phyloP scores from a whole-genome alignment of 37 sponge, comb jelly and placozoan species.

The Beroe ovata region DNA sequence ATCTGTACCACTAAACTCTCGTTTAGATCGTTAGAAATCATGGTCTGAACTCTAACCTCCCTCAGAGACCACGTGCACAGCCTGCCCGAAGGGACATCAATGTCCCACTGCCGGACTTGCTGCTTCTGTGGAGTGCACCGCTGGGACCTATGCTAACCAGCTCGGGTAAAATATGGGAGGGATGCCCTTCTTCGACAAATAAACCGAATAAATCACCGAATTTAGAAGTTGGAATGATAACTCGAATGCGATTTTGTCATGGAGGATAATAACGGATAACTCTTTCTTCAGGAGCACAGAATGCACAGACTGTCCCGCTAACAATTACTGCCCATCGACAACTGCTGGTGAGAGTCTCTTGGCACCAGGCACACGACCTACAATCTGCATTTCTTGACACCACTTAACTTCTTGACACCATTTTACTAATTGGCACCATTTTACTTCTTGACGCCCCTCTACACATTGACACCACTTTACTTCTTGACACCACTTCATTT shows the following conservation, averaged over 20 bases:
- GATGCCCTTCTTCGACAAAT: no score
- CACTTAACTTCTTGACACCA: background rate
- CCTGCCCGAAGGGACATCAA: background rate
- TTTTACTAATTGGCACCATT: background rate
- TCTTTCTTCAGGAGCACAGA: background rate
- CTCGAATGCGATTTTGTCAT: no score
- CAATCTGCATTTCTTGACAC: no score
- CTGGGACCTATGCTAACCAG: background rate
- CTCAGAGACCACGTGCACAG: background rate
- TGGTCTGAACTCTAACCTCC: background rate
- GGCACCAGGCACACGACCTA: no score
- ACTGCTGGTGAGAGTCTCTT: background rate
- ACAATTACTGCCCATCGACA: background rate
- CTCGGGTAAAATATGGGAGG: no score
- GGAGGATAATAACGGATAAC: no score
- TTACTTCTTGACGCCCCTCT: no score
- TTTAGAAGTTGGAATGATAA: no score
- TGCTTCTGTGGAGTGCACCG: background rate
- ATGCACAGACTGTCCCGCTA: background rate
- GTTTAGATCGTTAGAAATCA: no score
- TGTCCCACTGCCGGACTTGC: background rate
- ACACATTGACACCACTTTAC: background rate
- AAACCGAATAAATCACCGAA: no score
- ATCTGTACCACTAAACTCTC: no score
- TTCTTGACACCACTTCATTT: background rate